phyloP scores from a whole-genome alignment of 2,113 vertebrate genomes.

The Ctenomys sociabilis region DNA sequence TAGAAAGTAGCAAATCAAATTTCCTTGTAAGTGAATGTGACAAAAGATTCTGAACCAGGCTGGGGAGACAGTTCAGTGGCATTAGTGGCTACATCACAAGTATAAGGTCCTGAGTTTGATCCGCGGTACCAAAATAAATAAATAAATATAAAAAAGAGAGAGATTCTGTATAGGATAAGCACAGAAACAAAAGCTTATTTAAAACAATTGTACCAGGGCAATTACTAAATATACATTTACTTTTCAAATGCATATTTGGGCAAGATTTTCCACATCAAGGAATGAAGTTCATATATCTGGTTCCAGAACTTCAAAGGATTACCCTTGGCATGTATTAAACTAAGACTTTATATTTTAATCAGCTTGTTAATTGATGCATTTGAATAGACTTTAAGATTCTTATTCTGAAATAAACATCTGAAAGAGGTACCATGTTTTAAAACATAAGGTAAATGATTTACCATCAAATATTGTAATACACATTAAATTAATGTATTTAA shows the following conservation, averaged over 20 bases:
- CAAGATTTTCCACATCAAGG: neutral
- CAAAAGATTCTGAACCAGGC: neutral
- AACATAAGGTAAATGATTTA: too few species aligned
- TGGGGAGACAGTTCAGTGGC: too few species aligned
- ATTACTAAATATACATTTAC: neutral
- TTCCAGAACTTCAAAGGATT: neutral
- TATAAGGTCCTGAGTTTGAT: too few species aligned
- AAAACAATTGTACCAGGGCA: neutral
- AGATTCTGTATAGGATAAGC: neutral
- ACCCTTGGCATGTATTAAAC: neutral
- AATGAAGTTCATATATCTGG: neutral
- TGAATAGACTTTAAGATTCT: neutral
- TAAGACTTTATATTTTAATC: conserved; percentile 2
- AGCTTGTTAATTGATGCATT: neutral
- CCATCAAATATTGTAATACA: too few species aligned
- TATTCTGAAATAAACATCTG: neutral
- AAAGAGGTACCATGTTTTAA: too few species aligned
- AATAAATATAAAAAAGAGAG: neutral
- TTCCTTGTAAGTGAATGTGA: neutral
- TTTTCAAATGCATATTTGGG: neutral
- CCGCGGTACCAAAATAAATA: too few species aligned
- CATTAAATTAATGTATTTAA: too few species aligned
- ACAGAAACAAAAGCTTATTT: neutral
- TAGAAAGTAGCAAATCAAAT: neutral
- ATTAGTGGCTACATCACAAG: too few species aligned